Conservation (phyloP, 2,888 invertebrate species). For the Acanthosepion esculentum region DNA sequence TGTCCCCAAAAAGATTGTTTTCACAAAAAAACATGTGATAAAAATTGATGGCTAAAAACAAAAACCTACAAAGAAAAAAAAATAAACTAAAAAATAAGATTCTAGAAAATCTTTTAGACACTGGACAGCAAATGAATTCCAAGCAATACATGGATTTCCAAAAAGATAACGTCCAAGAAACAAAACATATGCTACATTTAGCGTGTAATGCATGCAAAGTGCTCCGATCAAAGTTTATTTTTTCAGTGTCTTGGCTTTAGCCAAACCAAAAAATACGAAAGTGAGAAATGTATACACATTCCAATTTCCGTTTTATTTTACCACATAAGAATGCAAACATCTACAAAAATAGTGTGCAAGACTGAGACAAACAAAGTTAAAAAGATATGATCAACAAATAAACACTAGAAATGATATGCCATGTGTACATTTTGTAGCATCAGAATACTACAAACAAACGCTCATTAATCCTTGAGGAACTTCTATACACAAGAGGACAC, state of each 20-base stretch:
- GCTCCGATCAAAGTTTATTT: neutral
- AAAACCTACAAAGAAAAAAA: no score
- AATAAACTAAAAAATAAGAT: no score
- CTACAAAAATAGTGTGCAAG: neutral
- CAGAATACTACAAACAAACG: neutral
- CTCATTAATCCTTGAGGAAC: constrained; percentile 8
- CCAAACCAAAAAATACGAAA: neutral
- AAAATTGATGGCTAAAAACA: no score
- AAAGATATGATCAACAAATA: neutral
- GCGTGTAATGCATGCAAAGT: neutral
- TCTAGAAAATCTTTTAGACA: no score
- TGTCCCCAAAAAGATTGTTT: no score
- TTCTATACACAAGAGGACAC: neutral
- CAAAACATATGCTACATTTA: neutral
- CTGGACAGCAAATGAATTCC: no score
- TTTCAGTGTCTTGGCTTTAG: neutral
- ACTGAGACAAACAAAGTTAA: neutral
- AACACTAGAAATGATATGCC: neutral
- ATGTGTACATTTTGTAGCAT: neutral
- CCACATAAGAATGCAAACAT: constrained; percentile 21
- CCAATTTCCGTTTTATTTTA: neutral
- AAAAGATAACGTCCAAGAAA: neutral
- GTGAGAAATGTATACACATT: neutral
- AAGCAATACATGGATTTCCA: neutral
- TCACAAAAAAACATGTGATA: no score